Evolutionary conservation across 2,113 vertebrate genomes (phyloP), one percentile per base, ranked within the genome.

Genomic region (Myanophis thanlyinensis): DNA sequence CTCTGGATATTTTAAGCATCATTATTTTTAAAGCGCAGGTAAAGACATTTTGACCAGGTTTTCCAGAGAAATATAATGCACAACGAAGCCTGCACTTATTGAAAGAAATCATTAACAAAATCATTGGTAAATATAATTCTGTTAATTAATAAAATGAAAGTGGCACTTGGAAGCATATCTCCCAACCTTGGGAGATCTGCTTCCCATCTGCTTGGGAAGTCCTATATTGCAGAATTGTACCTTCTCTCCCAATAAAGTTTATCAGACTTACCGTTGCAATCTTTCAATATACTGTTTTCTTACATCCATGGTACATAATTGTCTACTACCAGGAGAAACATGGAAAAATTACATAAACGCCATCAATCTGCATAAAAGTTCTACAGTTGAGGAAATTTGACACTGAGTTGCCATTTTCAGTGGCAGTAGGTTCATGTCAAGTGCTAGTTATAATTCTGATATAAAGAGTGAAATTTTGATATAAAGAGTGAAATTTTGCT

Each of bases 11-110:
- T 62, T 73, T 9, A 93, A 62, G 48, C 35, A 54, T 30, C 15
- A 53, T n/a, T 88, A 12, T 93, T 90, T 94, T 35, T 90, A 90
- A 94, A 92, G 90, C 47, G 23, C 51, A 25, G 40, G 84, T 27
- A 40, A 94, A 90, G 27, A 62, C 52, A 80, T 27, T 49, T 12
- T 85, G 40, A 40, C 8, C 25, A 23, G 0, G 73, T 20, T 89
- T 92, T 85, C 62, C 44, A 48, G 10, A 85, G 40, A 85, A 85
- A 53, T 48, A 89, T 48, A 92, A 89, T 48, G 27, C 40, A 89
- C 5, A 27, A 53, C 49, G 30, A 89, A 47, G 35, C 44, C 49
- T 51, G 10, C 40, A 15, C 23, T 47, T 88, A 27, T n/a, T n/a
- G 30, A 89, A 92, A 46, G n/a, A 46, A 84, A 92, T 25, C 35